Percentiles rank a stretch among this genome's conserved stretches.
Evolutionary conservation across 2,888 invertebrate genomes (phyloP).

Genomic region (Patella pellucida): DNA sequence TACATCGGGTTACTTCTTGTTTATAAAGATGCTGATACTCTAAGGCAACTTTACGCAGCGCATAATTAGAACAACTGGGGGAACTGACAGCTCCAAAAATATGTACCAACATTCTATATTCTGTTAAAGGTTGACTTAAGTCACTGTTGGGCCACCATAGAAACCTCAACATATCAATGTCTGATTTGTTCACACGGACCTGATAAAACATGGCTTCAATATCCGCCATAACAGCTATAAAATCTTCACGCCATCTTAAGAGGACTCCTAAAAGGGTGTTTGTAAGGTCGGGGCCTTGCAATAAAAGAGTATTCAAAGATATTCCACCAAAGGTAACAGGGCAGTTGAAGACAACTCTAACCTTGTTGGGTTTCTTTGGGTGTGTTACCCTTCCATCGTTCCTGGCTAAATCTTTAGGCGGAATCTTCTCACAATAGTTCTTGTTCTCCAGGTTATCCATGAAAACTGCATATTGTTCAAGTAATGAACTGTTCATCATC

Average conservation of each 20-base stretch:
- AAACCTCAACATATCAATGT: too few species aligned
- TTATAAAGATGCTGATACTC: not conserved
- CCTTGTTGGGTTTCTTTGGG: conserved; percentile 22
- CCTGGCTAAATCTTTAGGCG: conserved; percentile 12
- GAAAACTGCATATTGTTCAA: conserved; percentile 17
- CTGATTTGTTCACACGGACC: too few species aligned
- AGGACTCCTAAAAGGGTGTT: too few species aligned
- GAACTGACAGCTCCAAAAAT: conserved; percentile 1
- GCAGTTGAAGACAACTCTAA: conserved; percentile 15
- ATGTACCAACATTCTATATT: conserved; percentile 13
- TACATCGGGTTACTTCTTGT: not conserved
- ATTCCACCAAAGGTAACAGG: too few species aligned
- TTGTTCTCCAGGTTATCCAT: conserved; percentile 25
- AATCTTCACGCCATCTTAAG: conserved; percentile 1
- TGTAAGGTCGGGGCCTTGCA: too few species aligned
- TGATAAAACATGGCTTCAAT: too few species aligned
- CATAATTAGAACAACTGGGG: conserved; percentile 23
- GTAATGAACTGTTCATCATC: conserved; percentile 13
- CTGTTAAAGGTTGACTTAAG: not conserved
- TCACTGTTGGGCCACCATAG: too few species aligned
- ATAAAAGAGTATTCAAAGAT: too few species aligned
- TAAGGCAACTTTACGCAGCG: conserved; percentile 2
- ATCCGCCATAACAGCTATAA: too few species aligned
- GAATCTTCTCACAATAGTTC: conserved; percentile 26
- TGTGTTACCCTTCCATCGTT: not conserved